Evolutionary conservation across 2,113 vertebrate species (phyloP).

Genomic region (Spheniscus mendiculus): DNA sequence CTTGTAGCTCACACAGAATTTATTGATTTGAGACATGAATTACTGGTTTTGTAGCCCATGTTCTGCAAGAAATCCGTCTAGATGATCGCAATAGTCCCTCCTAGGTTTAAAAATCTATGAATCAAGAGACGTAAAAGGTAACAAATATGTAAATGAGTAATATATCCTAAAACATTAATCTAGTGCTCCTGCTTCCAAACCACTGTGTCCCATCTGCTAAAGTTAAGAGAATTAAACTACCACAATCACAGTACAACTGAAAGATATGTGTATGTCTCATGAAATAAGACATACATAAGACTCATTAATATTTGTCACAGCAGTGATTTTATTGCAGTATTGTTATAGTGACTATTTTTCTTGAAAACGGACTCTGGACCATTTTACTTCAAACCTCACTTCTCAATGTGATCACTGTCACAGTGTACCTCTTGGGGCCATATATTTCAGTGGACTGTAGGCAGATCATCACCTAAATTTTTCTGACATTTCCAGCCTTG

Average conservation of each 20-base stretch:
- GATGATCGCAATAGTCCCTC: background rate
- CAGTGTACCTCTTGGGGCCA: rapidly evolving
- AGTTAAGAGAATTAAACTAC: background rate
- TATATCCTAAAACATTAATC: background rate
- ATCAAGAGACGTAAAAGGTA: background rate
- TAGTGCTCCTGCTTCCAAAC: background rate
- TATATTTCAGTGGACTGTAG: background rate
- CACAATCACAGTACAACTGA: background rate
- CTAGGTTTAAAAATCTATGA: background rate
- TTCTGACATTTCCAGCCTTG: background rate
- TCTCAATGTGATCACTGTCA: background rate
- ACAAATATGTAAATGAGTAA: background rate
- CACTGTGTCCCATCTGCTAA: background rate
- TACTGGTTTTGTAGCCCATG: background rate
- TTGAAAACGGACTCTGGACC: background rate
- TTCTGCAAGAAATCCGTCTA: background rate
- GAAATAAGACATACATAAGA: background rate
- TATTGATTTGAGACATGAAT: background rate
- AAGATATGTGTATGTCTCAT: background rate
- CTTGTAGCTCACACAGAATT: background rate
- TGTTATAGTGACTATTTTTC: background rate
- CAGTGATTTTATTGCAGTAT: background rate
- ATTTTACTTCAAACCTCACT: background rate
- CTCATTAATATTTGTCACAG: background rate
- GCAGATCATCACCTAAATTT: background rate